A percentile compares a stretch with the other conserved stretches of the same genome.
phyloP scores from a whole-genome alignment of 2,113 vertebrate species.

The Spea multiplicata region DNA sequence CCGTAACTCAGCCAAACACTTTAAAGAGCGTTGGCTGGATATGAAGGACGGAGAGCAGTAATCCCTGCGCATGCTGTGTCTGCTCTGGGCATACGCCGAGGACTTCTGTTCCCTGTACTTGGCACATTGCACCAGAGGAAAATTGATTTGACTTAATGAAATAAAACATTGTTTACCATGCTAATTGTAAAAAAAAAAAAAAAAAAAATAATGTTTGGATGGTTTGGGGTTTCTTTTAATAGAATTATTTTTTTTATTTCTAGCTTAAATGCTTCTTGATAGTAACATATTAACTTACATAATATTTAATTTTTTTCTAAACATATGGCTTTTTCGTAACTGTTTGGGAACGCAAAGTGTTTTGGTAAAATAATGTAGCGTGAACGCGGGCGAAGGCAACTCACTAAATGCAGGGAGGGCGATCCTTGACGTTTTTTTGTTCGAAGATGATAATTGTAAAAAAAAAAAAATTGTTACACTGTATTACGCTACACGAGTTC shows the following conservation, averaged over 20 bases:
- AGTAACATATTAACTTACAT: neutral
- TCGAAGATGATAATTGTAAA: constrained; percentile 14
- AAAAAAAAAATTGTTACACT: neutral
- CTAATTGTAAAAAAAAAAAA: constrained; percentile 15
- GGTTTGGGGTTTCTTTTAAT: neutral
- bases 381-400: neutral
- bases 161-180: constrained; percentile 17
- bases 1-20: neutral
- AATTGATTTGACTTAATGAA: constrained; percentile 36
- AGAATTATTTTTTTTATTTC: constrained; percentile 1
- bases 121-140: constrained; percentile 24
- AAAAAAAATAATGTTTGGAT: neutral
- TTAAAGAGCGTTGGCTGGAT: constrained; percentile 1
- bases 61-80: constrained; percentile 30
- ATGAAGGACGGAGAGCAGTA: neutral
- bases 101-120: constrained; percentile 21
- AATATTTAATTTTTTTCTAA: constrained; percentile 22
- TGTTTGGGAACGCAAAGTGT: neutral
- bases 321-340: constrained; percentile 21
- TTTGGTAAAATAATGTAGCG: constrained; percentile 8
- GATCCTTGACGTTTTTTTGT: constrained; percentile 3
- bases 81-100: constrained; percentile 27
- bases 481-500: neutral
- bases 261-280: neutral
- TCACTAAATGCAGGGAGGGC: neutral